Percentiles rank a stretch among this genome's conserved stretches.
Evolutionary conservation across 2,888 invertebrate genomes (phyloP).

Genomic region (Cheilosia vernalis): DNA sequence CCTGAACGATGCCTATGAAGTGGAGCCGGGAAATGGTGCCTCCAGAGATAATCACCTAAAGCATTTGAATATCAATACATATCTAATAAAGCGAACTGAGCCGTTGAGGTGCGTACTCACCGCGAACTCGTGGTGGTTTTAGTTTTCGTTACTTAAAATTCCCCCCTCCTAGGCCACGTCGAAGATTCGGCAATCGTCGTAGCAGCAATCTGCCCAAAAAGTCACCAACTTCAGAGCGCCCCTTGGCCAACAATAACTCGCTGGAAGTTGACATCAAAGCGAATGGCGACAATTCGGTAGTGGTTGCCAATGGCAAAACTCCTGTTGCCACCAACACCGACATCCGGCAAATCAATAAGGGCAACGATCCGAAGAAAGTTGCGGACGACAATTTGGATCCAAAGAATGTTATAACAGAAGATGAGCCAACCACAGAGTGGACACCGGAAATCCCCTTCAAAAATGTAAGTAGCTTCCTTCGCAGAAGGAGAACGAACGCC

Average conservation of each 20-base stretch:
- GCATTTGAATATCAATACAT: conserved; percentile 94
- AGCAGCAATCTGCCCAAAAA: conserved; percentile 77
- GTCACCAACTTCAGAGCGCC: conserved; percentile 37
- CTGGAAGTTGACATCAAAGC: conserved; percentile 57
- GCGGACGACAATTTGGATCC: conserved; percentile 77
- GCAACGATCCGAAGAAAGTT: conserved; percentile 40
- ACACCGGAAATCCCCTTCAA: conserved; percentile 96
- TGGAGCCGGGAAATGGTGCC: conserved; percentile 95
- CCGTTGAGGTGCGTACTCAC: conserved; percentile 85
- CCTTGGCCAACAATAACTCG: conserved; percentile 55
- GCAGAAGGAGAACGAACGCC: background rate
- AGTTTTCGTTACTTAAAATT: background rate
- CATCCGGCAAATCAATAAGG: conserved; percentile 76
- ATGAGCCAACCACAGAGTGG: conserved; percentile 93
- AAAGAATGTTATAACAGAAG: conserved; percentile 87
- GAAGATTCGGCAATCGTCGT: conserved; percentile 81
- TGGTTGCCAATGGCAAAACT: conserved; percentile 78
- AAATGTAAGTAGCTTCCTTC: conserved; percentile 86
- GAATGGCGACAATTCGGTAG: conserved; percentile 76
- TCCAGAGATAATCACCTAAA: conserved; percentile 92
- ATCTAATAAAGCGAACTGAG: conserved; percentile 92
- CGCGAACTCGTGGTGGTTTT: no score
- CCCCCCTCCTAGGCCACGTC: conserved; percentile 78
- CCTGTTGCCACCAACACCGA: conserved; percentile 26
- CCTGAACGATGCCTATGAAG: conserved; percentile 94